Base-by-base conservation (phyloP, 1,140 invertebrate genomes). In the Drosophila navojoa region DNA sequence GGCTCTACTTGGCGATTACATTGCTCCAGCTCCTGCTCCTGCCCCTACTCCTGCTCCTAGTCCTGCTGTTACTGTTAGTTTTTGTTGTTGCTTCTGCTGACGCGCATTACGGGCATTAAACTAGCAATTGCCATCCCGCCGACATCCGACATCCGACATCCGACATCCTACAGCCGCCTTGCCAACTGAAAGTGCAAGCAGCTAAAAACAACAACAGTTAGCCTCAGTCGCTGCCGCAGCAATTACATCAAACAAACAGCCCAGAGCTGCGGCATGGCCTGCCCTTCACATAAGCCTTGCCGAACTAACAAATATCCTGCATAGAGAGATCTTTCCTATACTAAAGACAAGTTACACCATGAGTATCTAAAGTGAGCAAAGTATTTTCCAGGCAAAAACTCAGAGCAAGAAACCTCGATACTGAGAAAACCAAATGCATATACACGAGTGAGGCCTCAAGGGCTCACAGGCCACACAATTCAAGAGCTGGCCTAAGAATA, bases 101-200 rank as follows among this genome's bases (percentile, higher is more conserved):
- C 62, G 71, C 58, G 64, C 57, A 74, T 74, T 69, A 74, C 55
- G 66, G 42, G 61, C 71, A 72, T 72, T 71, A 76, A 74, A 62
- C 66, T 58, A 69, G 58, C 71, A 62, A 69, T 74, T 74, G 58
- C 71, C 63, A 19, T 40, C 71, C 27, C 35, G 6, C 10, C 35
- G 11, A 38, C 35, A 38, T 58, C 54, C 60, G 71, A 62, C 58
- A 74, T 22, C 10, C 35, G 11, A 38, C 35, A 38, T 58, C 54
- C 60, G 71, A 62, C 58, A 22, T 22, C 19, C 19, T 22, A 22
- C 19, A 74, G 58, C 53, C 64, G 57, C 49, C 57, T 54, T 54
- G 52, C 52, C 66, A 70, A 47, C 27, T 50, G 66, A 22, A 45
- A 58, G 40, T 44, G 40, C 50, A 64, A 47, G 57, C 57, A 59